Evolutionary conservation across 1,140 invertebrate genomes (phyloP).

Genomic region (Pogonomyrmex californicus): DNA sequence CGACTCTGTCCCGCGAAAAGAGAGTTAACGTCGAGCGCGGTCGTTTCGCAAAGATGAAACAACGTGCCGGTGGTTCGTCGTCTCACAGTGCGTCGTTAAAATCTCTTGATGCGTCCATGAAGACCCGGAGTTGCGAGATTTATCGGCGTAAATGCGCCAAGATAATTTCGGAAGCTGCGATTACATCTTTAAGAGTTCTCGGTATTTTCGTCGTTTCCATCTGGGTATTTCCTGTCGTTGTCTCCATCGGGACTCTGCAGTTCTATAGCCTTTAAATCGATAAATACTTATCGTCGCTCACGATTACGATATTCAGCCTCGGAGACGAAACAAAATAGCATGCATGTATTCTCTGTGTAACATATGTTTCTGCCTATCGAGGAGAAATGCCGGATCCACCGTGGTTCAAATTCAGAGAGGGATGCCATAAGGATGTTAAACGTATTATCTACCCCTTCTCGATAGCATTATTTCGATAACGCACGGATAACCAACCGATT

Average conservation of each 20-base stretch:
- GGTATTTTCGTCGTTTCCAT: not conserved
- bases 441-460: constrained; percentile 36
- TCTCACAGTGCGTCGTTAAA: not conserved
- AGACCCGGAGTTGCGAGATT: not conserved
- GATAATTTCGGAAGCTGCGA: not conserved
- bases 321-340: constrained; percentile 4
- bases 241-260: not conserved
- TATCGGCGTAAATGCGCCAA: not conserved
- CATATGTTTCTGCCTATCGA: not conserved
- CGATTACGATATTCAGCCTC: not conserved
- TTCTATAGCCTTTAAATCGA: not conserved
- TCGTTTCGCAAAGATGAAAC: not conserved
- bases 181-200: not conserved
- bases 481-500: constrained; percentile 14
- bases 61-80: not conserved
- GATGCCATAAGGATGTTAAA: constrained; percentile 43
- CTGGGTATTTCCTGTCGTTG: no score
- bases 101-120: not conserved
- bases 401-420: constrained; percentile 4
- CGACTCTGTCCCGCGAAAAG: not conserved
- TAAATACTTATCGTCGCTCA: not conserved
- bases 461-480: constrained; percentile 42
- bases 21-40: not conserved
- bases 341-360: constrained; percentile 19
- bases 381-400: constrained; percentile 13